Conservation (phyloP, 2,888 invertebrate species). For the Orthosia gracilis region DNA sequence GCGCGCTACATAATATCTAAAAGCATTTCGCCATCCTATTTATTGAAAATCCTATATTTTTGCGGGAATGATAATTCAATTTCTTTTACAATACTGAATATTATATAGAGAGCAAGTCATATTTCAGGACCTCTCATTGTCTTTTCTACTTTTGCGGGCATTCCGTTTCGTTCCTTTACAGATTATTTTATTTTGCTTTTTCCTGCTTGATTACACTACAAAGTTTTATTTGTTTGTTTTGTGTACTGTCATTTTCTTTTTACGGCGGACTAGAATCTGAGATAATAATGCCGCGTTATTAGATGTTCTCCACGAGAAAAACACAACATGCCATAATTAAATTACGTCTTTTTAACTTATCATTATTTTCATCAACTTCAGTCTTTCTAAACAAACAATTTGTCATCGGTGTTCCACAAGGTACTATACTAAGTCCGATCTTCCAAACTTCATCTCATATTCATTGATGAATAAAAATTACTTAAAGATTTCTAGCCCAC, state of each 20-base stretch:
- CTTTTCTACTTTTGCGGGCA: slow-evolving; percentile 50
- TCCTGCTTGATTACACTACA: slow-evolving; percentile 58
- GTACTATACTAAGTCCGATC: slow-evolving; percentile 6
- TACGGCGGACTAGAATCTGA: slow-evolving; percentile 16
- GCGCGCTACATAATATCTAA: slow-evolving; percentile 53
- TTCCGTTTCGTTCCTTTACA: slow-evolving; percentile 51
- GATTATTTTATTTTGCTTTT: slow-evolving; percentile 59
- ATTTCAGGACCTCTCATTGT: slow-evolving; percentile 61
- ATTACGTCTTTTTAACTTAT: not conserved
- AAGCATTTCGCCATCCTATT: slow-evolving; percentile 60
- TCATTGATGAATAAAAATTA: slow-evolving; percentile 25
- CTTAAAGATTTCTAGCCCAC: slow-evolving; percentile 20
- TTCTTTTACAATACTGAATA: slow-evolving; percentile 63
- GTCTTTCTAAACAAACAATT: not conserved
- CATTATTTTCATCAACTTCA: not conserved
- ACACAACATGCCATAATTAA: not conserved
- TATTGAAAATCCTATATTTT: slow-evolving; percentile 64
- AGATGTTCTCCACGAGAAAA: not conserved
- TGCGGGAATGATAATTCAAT: slow-evolving; percentile 64
- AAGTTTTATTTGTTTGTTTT: slow-evolving; percentile 57
- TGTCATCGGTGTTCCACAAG: slow-evolving; percentile 18
- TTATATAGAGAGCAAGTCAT: slow-evolving; percentile 63
- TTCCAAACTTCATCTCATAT: slow-evolving; percentile 4
- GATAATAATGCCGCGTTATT: slow-evolving; percentile 18
- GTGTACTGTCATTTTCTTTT: slow-evolving; percentile 37